These are phyloP conservation scores for Peucedramus taeniatus DNA, from an alignment of 2,113 vertebrate species.

Conservation along the genomic window DNA sequence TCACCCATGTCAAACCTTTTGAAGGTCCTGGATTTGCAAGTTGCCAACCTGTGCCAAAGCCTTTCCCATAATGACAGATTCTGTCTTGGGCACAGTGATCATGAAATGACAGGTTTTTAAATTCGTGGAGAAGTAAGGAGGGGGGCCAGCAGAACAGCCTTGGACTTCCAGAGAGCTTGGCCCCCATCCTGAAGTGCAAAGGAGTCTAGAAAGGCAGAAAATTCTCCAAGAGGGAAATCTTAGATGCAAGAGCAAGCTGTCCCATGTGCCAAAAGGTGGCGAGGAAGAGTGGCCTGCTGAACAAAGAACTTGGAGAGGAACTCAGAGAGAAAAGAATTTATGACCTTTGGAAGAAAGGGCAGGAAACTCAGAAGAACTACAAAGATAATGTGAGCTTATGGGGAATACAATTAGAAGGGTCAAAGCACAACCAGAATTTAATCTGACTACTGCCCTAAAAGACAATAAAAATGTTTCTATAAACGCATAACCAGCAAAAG, in stretches of 20 bases:
- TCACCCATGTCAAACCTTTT: background rate
- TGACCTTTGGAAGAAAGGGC: background rate
- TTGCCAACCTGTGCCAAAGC: background rate
- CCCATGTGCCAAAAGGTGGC: background rate
- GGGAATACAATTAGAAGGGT: background rate
- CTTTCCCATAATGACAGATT: background rate
- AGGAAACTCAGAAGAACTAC: background rate
- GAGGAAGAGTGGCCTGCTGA: background rate
- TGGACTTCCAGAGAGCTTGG: background rate
- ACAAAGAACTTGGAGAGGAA: background rate
- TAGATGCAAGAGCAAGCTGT: background rate
- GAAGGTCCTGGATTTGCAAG: background rate
- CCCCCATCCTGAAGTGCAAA: background rate
- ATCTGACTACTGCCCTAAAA: background rate
- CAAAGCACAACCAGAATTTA: background rate
- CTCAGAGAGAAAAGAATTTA: background rate
- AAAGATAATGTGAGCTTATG: background rate
- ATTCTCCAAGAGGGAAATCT: background rate
- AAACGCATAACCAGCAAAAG: background rate
- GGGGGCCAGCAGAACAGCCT: background rate
- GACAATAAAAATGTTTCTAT: background rate
- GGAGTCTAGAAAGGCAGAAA: background rate
- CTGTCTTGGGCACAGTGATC: accelerated
- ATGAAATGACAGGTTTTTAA: accelerated
- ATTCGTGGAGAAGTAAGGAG: background rate